A percentile compares a stretch with the other conserved stretches of the same genome.
These are phyloP conservation scores for Cecidostiba fungosa DNA, from an alignment of 2,888 invertebrate genomes.

Conservation along the genomic window DNA sequence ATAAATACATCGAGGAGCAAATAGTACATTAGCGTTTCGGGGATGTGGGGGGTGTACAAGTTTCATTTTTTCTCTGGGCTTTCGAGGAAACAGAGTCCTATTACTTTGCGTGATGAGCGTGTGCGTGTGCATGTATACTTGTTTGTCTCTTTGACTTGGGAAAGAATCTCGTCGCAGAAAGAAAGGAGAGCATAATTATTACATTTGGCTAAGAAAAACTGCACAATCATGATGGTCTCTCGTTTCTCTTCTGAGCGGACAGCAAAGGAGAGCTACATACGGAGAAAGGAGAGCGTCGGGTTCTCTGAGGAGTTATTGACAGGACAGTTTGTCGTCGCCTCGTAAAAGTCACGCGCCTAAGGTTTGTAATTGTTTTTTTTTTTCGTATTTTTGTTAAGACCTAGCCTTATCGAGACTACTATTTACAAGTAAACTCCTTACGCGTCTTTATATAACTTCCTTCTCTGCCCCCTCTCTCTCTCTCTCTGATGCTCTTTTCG, in stretches of 20 bases:
- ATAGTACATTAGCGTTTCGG: constrained; percentile 62
- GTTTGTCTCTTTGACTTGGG: constrained; percentile 17
- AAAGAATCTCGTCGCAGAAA: constrained; percentile 48
- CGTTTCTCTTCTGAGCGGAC: constrained; percentile 30
- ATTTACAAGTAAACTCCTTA: constrained; percentile 66
- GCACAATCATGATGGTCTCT: constrained; percentile 34
- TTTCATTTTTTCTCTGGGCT: constrained; percentile 3
- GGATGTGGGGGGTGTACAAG: constrained; percentile 18
- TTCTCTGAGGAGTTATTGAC: constrained; percentile 48
- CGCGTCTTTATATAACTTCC: constrained; percentile 44
- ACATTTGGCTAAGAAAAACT: constrained; percentile 30
- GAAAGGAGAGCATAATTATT: constrained; percentile 45
- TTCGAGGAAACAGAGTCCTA: constrained; percentile 37
- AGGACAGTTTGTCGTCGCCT: constrained; percentile 54
- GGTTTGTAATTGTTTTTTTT: constrained; percentile 60
- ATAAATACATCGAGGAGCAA: constrained; percentile 68
- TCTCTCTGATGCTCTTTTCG: constrained; percentile 36
- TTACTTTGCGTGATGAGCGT: constrained; percentile 52
- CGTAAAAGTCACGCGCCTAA: constrained; percentile 60
- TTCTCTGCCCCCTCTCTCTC: too few relatives aligned
- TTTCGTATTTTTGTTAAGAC: constrained; percentile 60
- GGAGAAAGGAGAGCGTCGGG: constrained; percentile 23
- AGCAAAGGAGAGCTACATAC: constrained; percentile 42
- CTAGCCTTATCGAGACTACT: constrained; percentile 64
- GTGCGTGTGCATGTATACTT: constrained; percentile 53